A percentile compares a stretch with the other conserved stretches of the same genome.
These are phyloP conservation scores for Latrodectus elegans DNA, from an alignment of 2,888 invertebrate species.

Conservation along the genomic window DNA sequence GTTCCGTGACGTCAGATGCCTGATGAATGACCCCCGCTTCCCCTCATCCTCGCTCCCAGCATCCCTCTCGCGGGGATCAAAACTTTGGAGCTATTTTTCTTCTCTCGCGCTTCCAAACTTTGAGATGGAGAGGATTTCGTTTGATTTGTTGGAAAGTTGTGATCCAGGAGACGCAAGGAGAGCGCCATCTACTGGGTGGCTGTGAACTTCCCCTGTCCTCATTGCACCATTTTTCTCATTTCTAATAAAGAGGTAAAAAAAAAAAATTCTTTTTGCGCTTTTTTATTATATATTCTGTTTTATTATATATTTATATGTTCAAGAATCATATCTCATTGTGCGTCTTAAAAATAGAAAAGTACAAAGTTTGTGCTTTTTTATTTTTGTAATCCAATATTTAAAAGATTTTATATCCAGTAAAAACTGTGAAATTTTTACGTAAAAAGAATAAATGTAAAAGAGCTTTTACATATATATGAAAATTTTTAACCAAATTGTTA, in stretches of 20 bases:
- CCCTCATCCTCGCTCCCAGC: constrained; percentile 1
- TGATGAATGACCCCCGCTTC: constrained; percentile 56
- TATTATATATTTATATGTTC: no score
- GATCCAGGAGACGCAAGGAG: neutral
- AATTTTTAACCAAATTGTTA: no score
- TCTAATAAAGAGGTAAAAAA: neutral
- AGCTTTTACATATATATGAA: no score
- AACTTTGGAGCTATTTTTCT: neutral
- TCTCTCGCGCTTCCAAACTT: neutral
- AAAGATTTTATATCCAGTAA: no score
- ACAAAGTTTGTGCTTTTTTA: no score
- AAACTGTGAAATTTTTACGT: no score
- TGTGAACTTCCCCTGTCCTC: neutral
- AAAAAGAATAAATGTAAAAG: no score
- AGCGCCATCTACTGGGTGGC: neutral
- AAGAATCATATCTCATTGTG: no score
- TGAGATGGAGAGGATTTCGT: neutral
- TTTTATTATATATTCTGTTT: neutral
- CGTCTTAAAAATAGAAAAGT: no score
- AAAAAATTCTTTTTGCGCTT: neutral
- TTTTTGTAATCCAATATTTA: no score
- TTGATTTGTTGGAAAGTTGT: neutral
- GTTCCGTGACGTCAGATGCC: constrained; percentile 61
- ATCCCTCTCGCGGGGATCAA: neutral
- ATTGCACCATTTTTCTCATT: neutral